Conservation (phyloP, 2,113 vertebrate genomes). For the Bombycilla garrulus region DNA sequence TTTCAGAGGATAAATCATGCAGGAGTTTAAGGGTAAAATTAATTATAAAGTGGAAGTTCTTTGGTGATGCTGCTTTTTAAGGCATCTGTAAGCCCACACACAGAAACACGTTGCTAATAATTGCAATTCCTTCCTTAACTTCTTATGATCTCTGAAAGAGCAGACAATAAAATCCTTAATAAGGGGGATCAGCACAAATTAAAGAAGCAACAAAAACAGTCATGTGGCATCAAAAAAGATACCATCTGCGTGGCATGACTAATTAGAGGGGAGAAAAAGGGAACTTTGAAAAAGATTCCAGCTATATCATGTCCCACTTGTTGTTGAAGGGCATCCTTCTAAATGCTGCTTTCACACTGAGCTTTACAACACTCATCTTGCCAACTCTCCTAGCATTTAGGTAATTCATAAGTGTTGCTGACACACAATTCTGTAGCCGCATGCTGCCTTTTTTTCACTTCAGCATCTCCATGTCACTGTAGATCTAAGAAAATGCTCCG, state of each 20-base stretch:
- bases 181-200: not conserved
- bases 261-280: not conserved
- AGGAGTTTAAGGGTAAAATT: conserved; percentile 53
- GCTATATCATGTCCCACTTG: not conserved
- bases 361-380: not conserved
- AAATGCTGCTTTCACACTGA: not conserved
- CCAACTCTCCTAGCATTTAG: not conserved
- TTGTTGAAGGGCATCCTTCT: not conserved
- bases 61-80: not conserved
- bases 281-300: not conserved
- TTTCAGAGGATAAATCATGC: conserved; percentile 41
- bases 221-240: not conserved
- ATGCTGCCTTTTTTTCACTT: not conserved
- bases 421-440: not conserved
- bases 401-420: not conserved
- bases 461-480: not conserved
- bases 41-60: conserved; percentile 57
- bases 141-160: not conserved
- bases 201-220: not conserved
- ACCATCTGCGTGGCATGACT: not conserved
- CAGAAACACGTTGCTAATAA: not conserved
- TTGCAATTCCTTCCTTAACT: conserved; percentile 14
- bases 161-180: conserved; percentile 35
- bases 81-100: not conserved
- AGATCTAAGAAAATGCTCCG: not conserved